phyloP scores from a whole-genome alignment of 2,797 vertebrate species.

The Sebastes iracundus region DNA sequence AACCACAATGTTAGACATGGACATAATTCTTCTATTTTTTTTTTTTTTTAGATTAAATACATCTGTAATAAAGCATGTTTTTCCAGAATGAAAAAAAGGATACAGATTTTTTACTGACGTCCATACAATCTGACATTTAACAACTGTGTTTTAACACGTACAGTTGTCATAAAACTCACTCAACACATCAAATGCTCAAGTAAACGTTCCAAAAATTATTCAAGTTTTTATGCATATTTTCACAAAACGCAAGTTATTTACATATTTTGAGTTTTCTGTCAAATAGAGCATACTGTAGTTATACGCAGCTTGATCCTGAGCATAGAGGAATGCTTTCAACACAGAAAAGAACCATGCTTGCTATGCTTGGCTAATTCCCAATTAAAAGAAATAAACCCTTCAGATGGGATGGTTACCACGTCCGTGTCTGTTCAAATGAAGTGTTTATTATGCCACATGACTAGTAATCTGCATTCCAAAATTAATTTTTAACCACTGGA shows the following conservation, averaged over 20 bases:
- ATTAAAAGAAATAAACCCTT: slow-evolving; percentile 37
- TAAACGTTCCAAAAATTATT: background rate
- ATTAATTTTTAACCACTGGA: background rate
- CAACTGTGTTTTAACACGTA: slow-evolving; percentile 1
- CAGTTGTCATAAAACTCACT: slow-evolving; percentile 6
- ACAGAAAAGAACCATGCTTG: slow-evolving; percentile 18
- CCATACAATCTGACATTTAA: slow-evolving; percentile 1
- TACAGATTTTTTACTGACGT: background rate
- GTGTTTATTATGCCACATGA: slow-evolving; percentile 19
- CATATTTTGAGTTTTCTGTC: slow-evolving; percentile 26
- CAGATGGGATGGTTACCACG: slow-evolving; percentile 9
- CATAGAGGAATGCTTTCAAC: slow-evolving; percentile 7
- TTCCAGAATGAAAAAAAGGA: background rate
- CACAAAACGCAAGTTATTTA: slow-evolving; percentile 21
- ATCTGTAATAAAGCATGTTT: slow-evolving; percentile 20
- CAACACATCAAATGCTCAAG: slow-evolving; percentile 9
- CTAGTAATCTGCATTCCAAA: slow-evolving; percentile 3
- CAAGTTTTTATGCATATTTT: background rate
- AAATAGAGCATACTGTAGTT: slow-evolving; percentile 10
- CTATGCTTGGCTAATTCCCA: slow-evolving; percentile 39
- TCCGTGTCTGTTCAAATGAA: slow-evolving; percentile 25
- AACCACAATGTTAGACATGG: slow-evolving; percentile 6
- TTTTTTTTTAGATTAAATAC: slow-evolving; percentile 6
- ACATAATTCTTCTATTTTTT: background rate
- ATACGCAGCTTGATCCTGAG: slow-evolving; percentile 11